phyloP scores from a whole-genome alignment of 2,113 vertebrate genomes.

The Toxotes chatareus region DNA sequence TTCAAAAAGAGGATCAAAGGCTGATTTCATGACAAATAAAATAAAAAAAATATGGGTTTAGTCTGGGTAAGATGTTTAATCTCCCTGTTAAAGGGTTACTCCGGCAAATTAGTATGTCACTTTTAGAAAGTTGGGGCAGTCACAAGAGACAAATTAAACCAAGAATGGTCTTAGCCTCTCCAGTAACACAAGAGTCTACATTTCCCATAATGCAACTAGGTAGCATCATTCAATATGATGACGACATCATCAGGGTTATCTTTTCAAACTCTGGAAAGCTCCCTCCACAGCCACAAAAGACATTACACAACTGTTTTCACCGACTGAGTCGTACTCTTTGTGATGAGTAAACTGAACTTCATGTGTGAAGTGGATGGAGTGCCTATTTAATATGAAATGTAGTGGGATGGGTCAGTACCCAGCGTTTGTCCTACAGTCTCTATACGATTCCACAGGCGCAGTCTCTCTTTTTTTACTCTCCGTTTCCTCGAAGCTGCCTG shows the following conservation, averaged over 20 bases:
- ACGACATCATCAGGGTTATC: neutral
- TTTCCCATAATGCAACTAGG: neutral
- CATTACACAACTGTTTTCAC: neutral
- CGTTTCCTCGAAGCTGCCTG: constrained; percentile 12
- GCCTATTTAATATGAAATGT: neutral
- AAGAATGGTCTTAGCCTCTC: neutral
- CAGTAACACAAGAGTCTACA: neutral
- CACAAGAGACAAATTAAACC: neutral
- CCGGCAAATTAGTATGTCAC: neutral
- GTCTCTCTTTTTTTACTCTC: constrained; percentile 7
- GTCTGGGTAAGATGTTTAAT: neutral
- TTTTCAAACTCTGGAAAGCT: neutral
- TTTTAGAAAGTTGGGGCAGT: neutral
- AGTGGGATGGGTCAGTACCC: neutral
- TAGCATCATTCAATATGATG: neutral
- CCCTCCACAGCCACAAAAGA: too few relatives aligned
- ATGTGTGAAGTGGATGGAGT: neutral
- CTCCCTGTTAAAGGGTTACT: neutral
- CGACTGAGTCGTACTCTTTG: neutral
- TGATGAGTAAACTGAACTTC: neutral
- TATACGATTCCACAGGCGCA: constrained; percentile 10
- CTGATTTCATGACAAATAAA: neutral
- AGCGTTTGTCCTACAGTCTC: neutral
- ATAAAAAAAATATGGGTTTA: too few relatives aligned
- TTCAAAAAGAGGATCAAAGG: neutral